These are phyloP conservation scores for Drosophila saltans DNA, from an alignment of 1,140 invertebrate species.

Conservation along the genomic window DNA sequence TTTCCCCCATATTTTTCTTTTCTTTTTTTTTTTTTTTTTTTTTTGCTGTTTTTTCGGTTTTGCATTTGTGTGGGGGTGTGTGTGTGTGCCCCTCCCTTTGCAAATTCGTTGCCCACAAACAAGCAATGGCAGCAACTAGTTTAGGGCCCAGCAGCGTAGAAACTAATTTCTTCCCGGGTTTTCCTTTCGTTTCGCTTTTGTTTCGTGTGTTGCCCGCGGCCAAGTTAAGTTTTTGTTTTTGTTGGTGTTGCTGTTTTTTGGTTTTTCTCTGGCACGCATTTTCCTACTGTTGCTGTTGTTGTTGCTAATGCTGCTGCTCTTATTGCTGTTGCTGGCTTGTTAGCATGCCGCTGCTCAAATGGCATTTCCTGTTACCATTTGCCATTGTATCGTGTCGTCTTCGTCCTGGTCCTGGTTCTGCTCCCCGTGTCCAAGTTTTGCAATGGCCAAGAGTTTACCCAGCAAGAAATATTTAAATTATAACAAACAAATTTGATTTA, in stretches of 20 bases:
- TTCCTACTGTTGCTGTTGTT: slow-evolving; percentile 38
- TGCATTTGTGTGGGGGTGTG: neutral
- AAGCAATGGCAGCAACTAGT: slow-evolving; percentile 9
- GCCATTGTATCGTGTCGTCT: slow-evolving; percentile 26
- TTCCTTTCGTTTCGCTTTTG: slow-evolving; percentile 46
- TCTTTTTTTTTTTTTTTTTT: neutral
- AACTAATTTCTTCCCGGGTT: slow-evolving; percentile 75
- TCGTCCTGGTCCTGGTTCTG: neutral
- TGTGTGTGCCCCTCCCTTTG: neutral
- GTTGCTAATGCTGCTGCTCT: slow-evolving; percentile 25
- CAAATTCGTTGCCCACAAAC: slow-evolving; percentile 11
- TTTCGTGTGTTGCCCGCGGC: slow-evolving; percentile 62
- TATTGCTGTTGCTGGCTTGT: slow-evolving; percentile 56
- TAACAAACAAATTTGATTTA: slow-evolving; percentile 71
- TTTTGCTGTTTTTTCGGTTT: neutral
- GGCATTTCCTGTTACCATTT: slow-evolving; percentile 64
- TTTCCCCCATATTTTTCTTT: neutral
- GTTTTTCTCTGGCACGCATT: slow-evolving; percentile 55
- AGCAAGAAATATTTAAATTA: slow-evolving; percentile 74
- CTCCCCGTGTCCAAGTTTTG: neutral
- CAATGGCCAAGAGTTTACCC: slow-evolving; percentile 13
- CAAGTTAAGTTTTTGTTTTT: slow-evolving; percentile 66
- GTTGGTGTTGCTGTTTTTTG: slow-evolving; percentile 44
- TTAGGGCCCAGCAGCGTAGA: slow-evolving; percentile 40
- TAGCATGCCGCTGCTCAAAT: slow-evolving; percentile 68